Percentiles rank a stretch among this genome's conserved stretches.
Evolutionary conservation across 1,140 invertebrate species (phyloP).

Genomic region (Drosophila littoralis): DNA sequence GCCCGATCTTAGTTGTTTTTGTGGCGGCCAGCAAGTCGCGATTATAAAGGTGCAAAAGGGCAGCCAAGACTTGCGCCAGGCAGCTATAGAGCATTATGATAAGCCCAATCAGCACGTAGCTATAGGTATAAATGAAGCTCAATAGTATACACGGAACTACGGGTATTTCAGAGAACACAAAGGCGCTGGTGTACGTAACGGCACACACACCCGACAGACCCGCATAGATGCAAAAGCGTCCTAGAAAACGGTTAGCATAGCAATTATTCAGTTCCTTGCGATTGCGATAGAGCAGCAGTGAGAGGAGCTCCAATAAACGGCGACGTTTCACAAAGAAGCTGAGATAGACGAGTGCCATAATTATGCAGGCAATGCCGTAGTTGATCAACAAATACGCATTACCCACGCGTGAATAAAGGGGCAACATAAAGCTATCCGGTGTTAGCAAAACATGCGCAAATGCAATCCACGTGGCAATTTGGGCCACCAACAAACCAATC

Average conservation of each 20-base stretch:
- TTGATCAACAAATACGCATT: constrained; percentile 48
- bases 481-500: constrained; percentile 23
- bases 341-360: constrained; percentile 48
- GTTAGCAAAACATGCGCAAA: constrained; percentile 3
- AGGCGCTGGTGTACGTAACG: constrained; percentile 2
- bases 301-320: constrained; percentile 22
- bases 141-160: constrained; percentile 4
- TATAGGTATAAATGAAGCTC: constrained; percentile 17
- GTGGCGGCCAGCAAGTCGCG: constrained; percentile 25
- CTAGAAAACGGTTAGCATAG: constrained; percentile 18
- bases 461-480: constrained; percentile 22
- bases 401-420: constrained; percentile 31
- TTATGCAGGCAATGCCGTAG: constrained; percentile 46
- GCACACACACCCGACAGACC: constrained; percentile 12
- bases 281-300: constrained; percentile 42
- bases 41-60: constrained; percentile 46
- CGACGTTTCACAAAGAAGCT: constrained; percentile 46
- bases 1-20: constrained; percentile 8
- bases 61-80: constrained; percentile 43
- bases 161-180: neutral
- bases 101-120: constrained; percentile 48
- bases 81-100: constrained; percentile 52
- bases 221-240: constrained; percentile 19
- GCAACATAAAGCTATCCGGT: constrained; percentile 16
- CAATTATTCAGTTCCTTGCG: constrained; percentile 23